Evolutionary conservation across 2,888 invertebrate genomes (phyloP).

Genomic region (Tanytarsus gracilentus): DNA sequence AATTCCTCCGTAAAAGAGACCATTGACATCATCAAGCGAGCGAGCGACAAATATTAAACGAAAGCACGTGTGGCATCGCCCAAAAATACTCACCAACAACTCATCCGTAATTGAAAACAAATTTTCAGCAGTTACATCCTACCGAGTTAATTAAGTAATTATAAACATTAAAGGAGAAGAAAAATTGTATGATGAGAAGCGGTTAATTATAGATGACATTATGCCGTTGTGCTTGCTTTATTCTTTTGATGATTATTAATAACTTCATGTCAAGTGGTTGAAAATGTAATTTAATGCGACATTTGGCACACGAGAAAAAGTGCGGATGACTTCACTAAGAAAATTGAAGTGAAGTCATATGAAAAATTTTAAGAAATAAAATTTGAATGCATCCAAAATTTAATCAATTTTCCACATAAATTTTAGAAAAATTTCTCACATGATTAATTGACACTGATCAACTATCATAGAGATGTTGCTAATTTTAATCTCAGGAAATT

Average conservation of each 20-base stretch:
- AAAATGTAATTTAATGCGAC: constrained; percentile 21
- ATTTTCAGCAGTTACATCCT: constrained; percentile 5
- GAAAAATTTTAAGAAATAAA: not conserved
- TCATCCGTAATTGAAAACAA: constrained; percentile 24
- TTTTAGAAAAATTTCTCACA: too few relatives aligned
- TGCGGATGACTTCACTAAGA: too few relatives aligned
- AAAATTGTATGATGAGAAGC: not conserved
- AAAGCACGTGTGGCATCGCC: constrained; percentile 15
- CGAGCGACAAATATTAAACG: not conserved
- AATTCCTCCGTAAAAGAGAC: not conserved
- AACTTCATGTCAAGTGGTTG: constrained; percentile 15
- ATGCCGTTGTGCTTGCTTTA: not conserved
- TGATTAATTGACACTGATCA: too few relatives aligned
- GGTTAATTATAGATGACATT: constrained; percentile 7
- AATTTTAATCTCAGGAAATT: too few relatives aligned
- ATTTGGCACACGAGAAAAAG: too few relatives aligned
- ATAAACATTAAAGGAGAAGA: constrained; percentile 1
- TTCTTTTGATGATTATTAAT: constrained; percentile 25
- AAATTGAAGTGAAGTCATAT: not conserved
- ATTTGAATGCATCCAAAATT: too few relatives aligned
- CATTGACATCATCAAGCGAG: not conserved
- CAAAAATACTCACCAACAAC: not conserved
- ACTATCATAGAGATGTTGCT: too few relatives aligned
- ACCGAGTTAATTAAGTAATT: constrained; percentile 24
- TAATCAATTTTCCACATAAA: too few relatives aligned